Evolutionary conservation across 1,140 invertebrate species (phyloP).

Genomic region (Asbolus verrucosus): DNA sequence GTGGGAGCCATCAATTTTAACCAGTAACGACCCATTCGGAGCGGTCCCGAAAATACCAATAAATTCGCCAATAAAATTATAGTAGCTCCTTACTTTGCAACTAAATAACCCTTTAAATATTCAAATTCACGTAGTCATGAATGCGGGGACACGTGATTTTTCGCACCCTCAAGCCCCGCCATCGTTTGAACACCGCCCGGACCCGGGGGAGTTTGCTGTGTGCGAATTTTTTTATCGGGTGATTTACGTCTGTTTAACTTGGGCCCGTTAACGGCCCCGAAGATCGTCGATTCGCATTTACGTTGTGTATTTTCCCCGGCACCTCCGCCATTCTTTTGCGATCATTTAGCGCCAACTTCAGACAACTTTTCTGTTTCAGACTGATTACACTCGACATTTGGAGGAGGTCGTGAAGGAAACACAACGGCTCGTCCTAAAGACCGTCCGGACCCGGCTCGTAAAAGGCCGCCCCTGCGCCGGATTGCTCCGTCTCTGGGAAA

Average conservation of each 20-base stretch:
- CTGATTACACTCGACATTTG: slow-evolving; percentile 78
- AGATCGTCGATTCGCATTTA: background rate
- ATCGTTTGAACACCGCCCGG: too few relatives aligned
- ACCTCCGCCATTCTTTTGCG: background rate
- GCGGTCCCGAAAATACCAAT: background rate
- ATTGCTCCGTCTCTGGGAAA: slow-evolving; percentile 59
- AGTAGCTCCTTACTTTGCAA: background rate
- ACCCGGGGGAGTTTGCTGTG: too few relatives aligned
- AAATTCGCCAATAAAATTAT: slow-evolving; percentile 27
- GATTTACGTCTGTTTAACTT: too few relatives aligned
- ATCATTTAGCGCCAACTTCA: background rate
- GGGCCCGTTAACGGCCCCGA: background rate
- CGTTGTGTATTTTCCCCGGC: background rate
- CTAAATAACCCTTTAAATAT: slow-evolving; percentile 27
- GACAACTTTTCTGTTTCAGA: slow-evolving; percentile 65
- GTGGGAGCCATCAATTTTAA: slow-evolving; percentile 6
- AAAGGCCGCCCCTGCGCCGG: slow-evolving; percentile 46
- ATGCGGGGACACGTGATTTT: background rate
- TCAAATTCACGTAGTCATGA: slow-evolving; percentile 8
- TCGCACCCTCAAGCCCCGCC: background rate
- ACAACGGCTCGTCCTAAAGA: slow-evolving; percentile 63
- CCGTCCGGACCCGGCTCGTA: slow-evolving; percentile 61
- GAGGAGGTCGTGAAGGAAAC: slow-evolving; percentile 70
- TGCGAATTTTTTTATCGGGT: too few relatives aligned
- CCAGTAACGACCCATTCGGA: background rate